These are phyloP conservation scores for Ceryle rudis DNA, from an alignment of 2,797 vertebrate species.

Conservation along the genomic window DNA sequence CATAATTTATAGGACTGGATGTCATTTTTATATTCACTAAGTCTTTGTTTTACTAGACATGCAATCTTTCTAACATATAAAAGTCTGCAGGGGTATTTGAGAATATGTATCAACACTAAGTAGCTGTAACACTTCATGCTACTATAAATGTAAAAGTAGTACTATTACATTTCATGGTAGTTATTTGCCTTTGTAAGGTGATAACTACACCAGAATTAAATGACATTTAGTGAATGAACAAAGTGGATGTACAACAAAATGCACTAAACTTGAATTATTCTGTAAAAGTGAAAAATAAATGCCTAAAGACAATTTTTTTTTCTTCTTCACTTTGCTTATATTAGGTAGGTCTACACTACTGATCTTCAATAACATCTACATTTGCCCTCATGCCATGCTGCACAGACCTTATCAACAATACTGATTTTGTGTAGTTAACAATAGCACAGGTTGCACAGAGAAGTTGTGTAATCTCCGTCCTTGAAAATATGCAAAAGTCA, in stretches of 20 bases:
- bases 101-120: slow-evolving; percentile 37
- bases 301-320: background rate
- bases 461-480: background rate
- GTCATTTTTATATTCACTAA: slow-evolving; percentile 25
- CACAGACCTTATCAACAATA: too few species aligned
- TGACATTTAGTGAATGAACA: background rate
- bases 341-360: background rate
- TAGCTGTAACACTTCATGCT: slow-evolving; percentile 20
- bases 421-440: background rate
- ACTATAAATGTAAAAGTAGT: slow-evolving; percentile 30
- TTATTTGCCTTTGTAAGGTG: background rate
- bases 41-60: slow-evolving; percentile 26
- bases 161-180: background rate
- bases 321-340: background rate
- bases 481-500: background rate
- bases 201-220: background rate
- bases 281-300: background rate
- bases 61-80: slow-evolving; percentile 10
- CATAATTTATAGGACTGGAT: background rate
- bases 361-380: background rate
- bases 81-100: background rate
- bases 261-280: background rate
- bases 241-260: background rate
- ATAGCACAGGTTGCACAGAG: background rate
- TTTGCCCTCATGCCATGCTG: background rate